These are phyloP conservation scores for Hirundo rustica DNA, from an alignment of 2,797 vertebrate species.

Conservation along the genomic window DNA sequence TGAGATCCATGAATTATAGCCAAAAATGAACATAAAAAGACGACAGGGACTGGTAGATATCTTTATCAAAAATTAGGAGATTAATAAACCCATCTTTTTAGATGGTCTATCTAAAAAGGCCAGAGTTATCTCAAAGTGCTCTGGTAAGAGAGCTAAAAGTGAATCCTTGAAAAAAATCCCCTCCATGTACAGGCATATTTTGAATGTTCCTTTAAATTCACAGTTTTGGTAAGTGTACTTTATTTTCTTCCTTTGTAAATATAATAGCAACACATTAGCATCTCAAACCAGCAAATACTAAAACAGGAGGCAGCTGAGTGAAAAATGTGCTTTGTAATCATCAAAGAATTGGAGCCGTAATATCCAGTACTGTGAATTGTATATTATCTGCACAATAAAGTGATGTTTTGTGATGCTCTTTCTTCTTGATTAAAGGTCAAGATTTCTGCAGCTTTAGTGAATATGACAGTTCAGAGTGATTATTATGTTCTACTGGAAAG, in stretches of 20 bases:
- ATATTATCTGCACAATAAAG: background rate
- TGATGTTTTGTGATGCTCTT: background rate
- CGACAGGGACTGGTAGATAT: background rate
- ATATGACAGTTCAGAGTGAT: background rate
- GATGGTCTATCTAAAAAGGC: background rate
- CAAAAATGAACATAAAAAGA: background rate
- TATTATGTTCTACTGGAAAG: background rate
- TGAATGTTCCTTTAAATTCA: background rate
- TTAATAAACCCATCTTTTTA: background rate
- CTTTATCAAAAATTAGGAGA: background rate
- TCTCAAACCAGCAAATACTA: background rate
- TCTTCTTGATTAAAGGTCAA: constrained; percentile 49
- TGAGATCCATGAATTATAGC: background rate
- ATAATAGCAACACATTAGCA: background rate
- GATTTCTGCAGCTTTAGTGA: background rate
- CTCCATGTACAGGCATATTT: background rate
- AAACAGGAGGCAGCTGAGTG: background rate
- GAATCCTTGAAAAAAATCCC: background rate
- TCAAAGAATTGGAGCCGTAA: background rate
- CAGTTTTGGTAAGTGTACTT: background rate
- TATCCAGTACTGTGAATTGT: background rate
- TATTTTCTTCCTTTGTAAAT: background rate
- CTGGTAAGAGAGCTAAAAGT: background rate
- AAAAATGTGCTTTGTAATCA: background rate
- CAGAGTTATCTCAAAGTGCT: background rate